phyloP scores from a whole-genome alignment of 2,888 invertebrate species.

The Tridacna crocea region DNA sequence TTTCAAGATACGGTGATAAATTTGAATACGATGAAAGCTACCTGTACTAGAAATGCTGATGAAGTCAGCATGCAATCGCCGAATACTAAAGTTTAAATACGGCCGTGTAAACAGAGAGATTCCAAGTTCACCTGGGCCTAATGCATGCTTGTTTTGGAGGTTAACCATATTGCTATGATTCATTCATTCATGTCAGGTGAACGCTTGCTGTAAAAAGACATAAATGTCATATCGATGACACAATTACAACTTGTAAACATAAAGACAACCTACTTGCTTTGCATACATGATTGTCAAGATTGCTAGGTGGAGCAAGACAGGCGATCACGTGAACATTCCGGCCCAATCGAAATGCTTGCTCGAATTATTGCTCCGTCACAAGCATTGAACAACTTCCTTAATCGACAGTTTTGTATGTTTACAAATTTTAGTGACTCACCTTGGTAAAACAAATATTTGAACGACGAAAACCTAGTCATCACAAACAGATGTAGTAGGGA shows the following conservation, averaged over 20 bases:
- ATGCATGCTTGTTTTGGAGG: too few species aligned
- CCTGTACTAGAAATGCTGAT: too few species aligned
- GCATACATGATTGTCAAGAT: background rate
- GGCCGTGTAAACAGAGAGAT: too few species aligned
- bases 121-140: too few species aligned
- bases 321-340: background rate
- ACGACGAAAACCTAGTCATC: too few species aligned
- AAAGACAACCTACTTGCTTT: background rate
- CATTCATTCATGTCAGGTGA: conserved; percentile 7
- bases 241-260: conserved; percentile 5
- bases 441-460: too few species aligned
- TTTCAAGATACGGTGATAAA: too few species aligned
- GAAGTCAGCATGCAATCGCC: too few species aligned
- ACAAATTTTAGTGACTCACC: background rate
- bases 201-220: background rate
- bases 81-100: too few species aligned
- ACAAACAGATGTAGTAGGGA: too few species aligned
- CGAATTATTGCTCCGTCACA: background rate
- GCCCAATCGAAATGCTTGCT: background rate
- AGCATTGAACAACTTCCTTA: conserved; percentile 1
- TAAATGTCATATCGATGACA: background rate
- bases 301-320: conserved; percentile 1
- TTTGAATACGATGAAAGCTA: too few species aligned
- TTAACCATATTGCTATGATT: background rate
- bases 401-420: background rate